Evolutionary conservation across 2,797 vertebrate genomes (phyloP), one percentile per base, ranked within the genome.

Genomic region (Nasua narica): DNA sequence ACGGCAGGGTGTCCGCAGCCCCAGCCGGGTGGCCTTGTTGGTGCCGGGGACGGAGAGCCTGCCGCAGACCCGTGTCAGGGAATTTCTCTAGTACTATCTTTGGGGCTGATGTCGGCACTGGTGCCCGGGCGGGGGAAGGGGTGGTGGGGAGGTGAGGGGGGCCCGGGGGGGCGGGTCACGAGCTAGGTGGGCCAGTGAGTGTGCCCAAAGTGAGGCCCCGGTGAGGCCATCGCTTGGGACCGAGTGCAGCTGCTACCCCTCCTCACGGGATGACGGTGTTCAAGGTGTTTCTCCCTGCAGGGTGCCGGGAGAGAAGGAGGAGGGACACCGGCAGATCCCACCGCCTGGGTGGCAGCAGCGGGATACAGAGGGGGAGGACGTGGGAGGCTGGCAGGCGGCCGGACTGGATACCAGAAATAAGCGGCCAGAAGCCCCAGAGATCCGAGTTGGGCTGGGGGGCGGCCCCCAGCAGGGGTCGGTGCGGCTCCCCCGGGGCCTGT

Each of bases 1-100:
- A 40, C 2, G 0, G 6, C 0, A 3, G 5, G 7, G 56, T 0
- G 2, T 56, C 58, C 5, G 11, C 46, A 23, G 40, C 4, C 21
- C 0, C 0, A 32, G 19, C 56, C 9, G 11, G 15, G 82, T 11
- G 14, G n/a, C 14, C 0, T 10, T 5, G 10, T 11, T 3, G 27
- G 37, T 67, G 16, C 9, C 0, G 23, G 8, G 60, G 18, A 18
- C 7, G 29, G 21, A 58, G 46, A 77, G n/a, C 65, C 65, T 67
- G 65, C n/a, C 2, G 18, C 60, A 10, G 16, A n/a, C 3, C 15
- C 1, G 37, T 13, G 27, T 11, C 18, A 7, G 35, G 50, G 13
- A 32, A 27, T 18, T 50, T 32, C 16, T 56, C 62, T 7, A 70
- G 40, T 13, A 18, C 32, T 79, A 48, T 62, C 18, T 35, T 40